phyloP scores from a whole-genome alignment of 2,888 invertebrate species.

The Drosophila paracracens region DNA sequence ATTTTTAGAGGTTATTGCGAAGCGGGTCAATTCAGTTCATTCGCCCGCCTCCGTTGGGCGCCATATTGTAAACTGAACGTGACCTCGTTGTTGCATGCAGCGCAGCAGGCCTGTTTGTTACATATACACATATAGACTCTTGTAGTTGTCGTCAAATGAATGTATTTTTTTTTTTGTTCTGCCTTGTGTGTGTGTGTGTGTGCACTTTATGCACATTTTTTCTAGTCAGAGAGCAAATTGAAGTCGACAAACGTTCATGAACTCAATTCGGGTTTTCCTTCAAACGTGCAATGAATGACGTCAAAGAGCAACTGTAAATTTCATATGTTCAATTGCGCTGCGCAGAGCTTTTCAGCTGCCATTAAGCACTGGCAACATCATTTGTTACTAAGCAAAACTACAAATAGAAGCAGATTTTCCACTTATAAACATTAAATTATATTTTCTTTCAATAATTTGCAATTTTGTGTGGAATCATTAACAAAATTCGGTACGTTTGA shows the following conservation, averaged over 20 bases:
- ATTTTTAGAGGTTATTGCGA: slow-evolving; percentile 82
- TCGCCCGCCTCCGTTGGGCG: slow-evolving; percentile 76
- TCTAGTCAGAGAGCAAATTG: slow-evolving; percentile 69
- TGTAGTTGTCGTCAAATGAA: slow-evolving; percentile 2
- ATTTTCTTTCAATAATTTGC: not conserved
- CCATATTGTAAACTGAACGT: slow-evolving; percentile 77
- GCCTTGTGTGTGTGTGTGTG: slow-evolving; percentile 20
- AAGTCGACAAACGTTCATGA: slow-evolving; percentile 83
- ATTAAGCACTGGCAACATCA: not conserved
- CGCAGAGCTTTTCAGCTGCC: slow-evolving; percentile 10
- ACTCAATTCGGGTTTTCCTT: slow-evolving; percentile 81
- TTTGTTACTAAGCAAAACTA: not conserved
- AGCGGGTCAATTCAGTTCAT: slow-evolving; percentile 85
- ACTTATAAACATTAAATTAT: not conserved
- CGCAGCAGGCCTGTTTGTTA: slow-evolving; percentile 48
- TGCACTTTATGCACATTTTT: slow-evolving; percentile 62
- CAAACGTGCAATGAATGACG: slow-evolving; percentile 66
- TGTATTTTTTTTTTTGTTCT: not conserved
- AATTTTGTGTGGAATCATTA: not conserved
- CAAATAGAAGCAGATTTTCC: not conserved
- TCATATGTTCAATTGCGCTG: slow-evolving; percentile 16
- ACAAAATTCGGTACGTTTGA: not conserved
- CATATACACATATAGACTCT: slow-evolving; percentile 24
- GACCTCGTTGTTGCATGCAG: slow-evolving; percentile 77
- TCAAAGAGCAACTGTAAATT: slow-evolving; percentile 77